Conservation (phyloP, 2,797 vertebrate genomes). For the Holocentrus rufus region DNA sequence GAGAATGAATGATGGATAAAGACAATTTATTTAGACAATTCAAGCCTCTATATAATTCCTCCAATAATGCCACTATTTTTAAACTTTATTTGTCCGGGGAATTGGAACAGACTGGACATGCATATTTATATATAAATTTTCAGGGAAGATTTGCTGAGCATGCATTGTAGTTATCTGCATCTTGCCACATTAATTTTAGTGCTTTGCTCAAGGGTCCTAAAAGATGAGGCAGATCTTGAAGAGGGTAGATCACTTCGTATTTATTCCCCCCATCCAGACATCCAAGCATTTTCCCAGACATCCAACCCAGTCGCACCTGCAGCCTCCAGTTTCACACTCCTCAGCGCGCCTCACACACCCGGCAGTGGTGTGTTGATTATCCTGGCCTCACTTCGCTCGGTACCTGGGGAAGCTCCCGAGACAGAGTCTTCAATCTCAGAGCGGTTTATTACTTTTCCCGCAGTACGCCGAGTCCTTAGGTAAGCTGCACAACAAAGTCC, state of each 20-base stretch:
- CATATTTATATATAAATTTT: no score
- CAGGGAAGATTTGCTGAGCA: background rate
- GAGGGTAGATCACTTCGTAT: background rate
- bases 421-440: conserved; percentile 26
- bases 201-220: conserved; percentile 23
- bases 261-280: background rate
- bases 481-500: conserved; percentile 65
- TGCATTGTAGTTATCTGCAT: background rate
- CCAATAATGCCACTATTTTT: no score
- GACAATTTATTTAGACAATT: no score
- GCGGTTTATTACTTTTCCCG: conserved; percentile 53
- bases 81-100: no score
- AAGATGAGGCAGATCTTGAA: background rate
- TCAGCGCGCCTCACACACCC: conserved; percentile 26
- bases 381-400: conserved; percentile 9
- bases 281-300: background rate
- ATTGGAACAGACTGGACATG: no score
- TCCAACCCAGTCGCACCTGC: conserved; percentile 2
- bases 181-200: background rate
- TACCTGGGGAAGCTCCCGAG: conserved; percentile 35
- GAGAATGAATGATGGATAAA: no score
- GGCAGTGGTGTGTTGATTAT: conserved; percentile 19
- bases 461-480: conserved; percentile 38
- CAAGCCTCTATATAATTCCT: no score
- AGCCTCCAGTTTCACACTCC: conserved; percentile 2